Conservation (phyloP, 2,797 vertebrate species). For the Botia kubotai region DNA sequence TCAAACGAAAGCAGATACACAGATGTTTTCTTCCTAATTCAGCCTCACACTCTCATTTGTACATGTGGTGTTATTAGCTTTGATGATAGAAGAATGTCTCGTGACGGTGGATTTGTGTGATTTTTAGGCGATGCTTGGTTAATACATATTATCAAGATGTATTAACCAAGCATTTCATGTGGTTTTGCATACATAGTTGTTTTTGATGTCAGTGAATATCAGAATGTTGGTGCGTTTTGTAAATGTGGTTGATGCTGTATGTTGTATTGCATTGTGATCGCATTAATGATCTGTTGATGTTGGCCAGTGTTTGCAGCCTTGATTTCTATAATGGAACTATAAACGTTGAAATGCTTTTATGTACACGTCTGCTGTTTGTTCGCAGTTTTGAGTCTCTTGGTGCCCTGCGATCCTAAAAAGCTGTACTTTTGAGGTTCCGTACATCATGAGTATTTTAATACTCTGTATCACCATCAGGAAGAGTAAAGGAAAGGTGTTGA, state of each 20-base stretch:
- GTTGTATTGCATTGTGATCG: neutral
- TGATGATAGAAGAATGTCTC: neutral
- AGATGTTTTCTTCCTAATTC: neutral
- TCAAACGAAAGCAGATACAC: neutral
- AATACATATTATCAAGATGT: neutral
- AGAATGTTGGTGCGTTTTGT: neutral
- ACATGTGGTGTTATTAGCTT: conserved; percentile 11
- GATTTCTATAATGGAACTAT: neutral
- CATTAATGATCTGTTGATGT: neutral
- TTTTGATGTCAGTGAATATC: neutral
- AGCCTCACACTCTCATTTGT: neutral
- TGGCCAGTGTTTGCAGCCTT: neutral
- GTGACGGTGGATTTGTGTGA: too few relatives aligned
- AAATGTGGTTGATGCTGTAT: neutral
- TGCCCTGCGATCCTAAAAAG: neutral
- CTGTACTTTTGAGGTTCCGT: neutral
- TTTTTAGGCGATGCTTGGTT: too few relatives aligned
- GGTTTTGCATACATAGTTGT: neutral
- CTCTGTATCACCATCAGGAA: neutral
- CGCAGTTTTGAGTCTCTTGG: neutral
- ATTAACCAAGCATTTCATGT: too few relatives aligned
- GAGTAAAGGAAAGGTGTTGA: neutral
- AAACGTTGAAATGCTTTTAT: neutral
- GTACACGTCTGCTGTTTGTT: neutral
- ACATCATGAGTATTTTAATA: neutral